Evolutionary conservation across 2,888 invertebrate species (phyloP).

Genomic region (Phania funesta): DNA sequence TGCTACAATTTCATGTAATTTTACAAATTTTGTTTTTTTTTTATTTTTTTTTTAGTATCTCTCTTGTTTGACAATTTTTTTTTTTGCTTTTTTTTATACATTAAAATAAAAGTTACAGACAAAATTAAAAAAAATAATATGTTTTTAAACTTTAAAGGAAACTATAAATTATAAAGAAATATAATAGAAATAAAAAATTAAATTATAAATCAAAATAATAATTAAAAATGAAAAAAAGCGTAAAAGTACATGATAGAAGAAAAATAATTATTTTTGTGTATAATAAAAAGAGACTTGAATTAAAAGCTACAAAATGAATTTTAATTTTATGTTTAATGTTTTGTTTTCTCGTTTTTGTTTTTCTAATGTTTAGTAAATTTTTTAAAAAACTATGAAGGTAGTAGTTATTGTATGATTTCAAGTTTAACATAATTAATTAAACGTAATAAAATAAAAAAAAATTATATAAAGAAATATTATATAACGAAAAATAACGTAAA

Average conservation of each 20-base stretch:
- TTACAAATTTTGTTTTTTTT: conserved; percentile 55
- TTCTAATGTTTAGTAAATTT: background rate
- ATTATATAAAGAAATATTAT: conserved; percentile 10
- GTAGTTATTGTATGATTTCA: conserved; percentile 56
- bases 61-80: conserved; percentile 50
- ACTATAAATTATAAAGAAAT: background rate
- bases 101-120: conserved; percentile 42
- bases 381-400: conserved; percentile 67
- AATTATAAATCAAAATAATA: conserved; percentile 42
- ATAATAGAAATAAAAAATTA: background rate
- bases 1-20: conserved; percentile 38
- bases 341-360: conserved; percentile 10
- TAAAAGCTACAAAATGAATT: conserved; percentile 50
- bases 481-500: conserved; percentile 35
- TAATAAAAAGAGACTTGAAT: conserved; percentile 29
- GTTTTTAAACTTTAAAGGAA: background rate
- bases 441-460: conserved; percentile 21
- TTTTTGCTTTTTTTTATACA: conserved; percentile 41
- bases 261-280: conserved; percentile 12
- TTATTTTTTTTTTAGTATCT: conserved; percentile 51
- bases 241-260: background rate
- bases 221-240: conserved; percentile 13
- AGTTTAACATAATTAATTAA: conserved; percentile 34
- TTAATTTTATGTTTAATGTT: conserved; percentile 3
- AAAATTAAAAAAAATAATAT: conserved; percentile 19